Evolutionary conservation across 2,888 invertebrate species (phyloP).

Genomic region (Nemotelus pantherinus): DNA sequence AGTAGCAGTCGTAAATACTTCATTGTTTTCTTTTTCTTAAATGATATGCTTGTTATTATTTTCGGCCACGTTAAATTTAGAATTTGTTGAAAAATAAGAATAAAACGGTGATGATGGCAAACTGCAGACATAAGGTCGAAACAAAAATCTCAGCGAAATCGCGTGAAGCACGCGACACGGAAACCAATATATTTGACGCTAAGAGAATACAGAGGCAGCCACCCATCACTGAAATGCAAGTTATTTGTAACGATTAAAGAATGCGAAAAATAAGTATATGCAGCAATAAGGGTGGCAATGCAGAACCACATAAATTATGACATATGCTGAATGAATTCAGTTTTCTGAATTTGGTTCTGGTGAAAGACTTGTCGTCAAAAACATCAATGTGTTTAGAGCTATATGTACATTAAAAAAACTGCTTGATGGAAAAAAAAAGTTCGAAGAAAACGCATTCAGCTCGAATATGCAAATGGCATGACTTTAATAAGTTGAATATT

Average conservation of each 20-base stretch:
- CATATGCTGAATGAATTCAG: too few relatives aligned
- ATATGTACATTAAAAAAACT: too few relatives aligned
- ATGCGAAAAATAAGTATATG: neutral
- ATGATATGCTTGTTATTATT: neutral
- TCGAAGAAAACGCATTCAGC: too few relatives aligned
- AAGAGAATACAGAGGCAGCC: conserved; percentile 9
- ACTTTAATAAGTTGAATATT: too few relatives aligned
- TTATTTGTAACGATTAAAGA: conserved; percentile 35
- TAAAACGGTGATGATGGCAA: neutral
- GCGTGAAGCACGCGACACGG: conserved; percentile 39
- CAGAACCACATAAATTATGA: too few relatives aligned
- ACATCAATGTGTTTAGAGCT: too few relatives aligned
- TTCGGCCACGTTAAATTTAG: conserved; percentile 20
- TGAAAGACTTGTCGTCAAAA: too few relatives aligned
- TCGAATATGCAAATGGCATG: too few relatives aligned
- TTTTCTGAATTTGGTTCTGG: too few relatives aligned
- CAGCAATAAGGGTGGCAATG: too few relatives aligned
- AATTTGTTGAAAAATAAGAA: conserved; percentile 8
- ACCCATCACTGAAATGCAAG: conserved; percentile 11
- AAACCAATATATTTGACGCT: neutral
- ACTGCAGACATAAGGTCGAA: neutral
- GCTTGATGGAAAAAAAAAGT: too few relatives aligned
- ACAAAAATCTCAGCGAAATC: conserved; percentile 2
- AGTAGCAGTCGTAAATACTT: neutral
- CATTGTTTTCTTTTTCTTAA: neutral